These are phyloP conservation scores for Zaprionus lachaisei DNA, from an alignment of 1,140 invertebrate species.

Conservation along the genomic window DNA sequence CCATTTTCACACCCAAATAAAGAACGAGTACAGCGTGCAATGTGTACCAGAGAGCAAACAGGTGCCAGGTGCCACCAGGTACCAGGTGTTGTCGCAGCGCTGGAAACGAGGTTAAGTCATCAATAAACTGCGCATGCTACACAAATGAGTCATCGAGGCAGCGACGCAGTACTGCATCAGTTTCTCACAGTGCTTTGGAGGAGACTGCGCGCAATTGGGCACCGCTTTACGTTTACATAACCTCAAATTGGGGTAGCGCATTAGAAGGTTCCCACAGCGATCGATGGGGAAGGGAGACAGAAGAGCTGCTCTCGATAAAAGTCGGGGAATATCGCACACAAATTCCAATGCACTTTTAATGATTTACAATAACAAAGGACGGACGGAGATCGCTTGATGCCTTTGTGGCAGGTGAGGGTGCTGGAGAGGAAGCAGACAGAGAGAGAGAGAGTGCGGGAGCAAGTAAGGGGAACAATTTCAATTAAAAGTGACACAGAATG, in stretches of 20 bases:
- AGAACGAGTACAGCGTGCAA: conserved; percentile 2
- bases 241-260: conserved; percentile 57
- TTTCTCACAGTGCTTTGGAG: conserved; percentile 75
- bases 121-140: conserved; percentile 66
- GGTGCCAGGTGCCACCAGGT: conserved; percentile 50
- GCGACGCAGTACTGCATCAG: conserved; percentile 55
- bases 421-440: not conserved
- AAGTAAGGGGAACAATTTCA: conserved; percentile 50
- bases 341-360: conserved; percentile 70
- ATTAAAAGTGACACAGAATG: conserved; percentile 79
- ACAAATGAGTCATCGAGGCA: conserved; percentile 70
- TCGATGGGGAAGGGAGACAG: not conserved
- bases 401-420: conserved; percentile 66
- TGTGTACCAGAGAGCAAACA: conserved; percentile 32
- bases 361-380: conserved; percentile 76
- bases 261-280: conserved; percentile 73
- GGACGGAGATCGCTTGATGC: conserved; percentile 56
- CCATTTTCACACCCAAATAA: conserved; percentile 68
- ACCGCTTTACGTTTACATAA: conserved; percentile 67
- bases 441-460: not conserved
- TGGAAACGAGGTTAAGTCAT: conserved; percentile 78
- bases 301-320: conserved; percentile 6
- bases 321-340: conserved; percentile 24
- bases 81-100: conserved; percentile 44
- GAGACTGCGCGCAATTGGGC: conserved; percentile 42